Conservation (phyloP, 2,113 vertebrate species). For the Cyprinodon tularosa region DNA sequence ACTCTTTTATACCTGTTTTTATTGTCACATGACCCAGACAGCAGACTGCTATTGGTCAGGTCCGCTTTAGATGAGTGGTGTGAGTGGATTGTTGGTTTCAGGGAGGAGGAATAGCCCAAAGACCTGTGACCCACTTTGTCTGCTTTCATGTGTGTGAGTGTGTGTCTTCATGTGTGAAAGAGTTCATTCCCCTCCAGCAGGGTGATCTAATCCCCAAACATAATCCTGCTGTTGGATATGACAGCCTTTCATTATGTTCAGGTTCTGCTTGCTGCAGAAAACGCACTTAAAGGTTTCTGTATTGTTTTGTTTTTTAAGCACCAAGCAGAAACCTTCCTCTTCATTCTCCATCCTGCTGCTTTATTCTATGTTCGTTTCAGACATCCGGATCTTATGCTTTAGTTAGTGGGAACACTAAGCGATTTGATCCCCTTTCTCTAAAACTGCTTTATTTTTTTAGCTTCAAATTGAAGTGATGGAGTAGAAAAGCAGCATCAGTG, state of each 20-base stretch:
- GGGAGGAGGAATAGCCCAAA: constrained; percentile 31
- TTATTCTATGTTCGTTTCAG: background rate
- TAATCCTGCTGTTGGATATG: constrained; percentile 69
- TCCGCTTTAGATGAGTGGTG: constrained; percentile 45
- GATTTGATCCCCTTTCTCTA: constrained; percentile 16
- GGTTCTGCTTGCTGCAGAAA: constrained; percentile 30
- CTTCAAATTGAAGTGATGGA: background rate
- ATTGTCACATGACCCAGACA: constrained; percentile 69
- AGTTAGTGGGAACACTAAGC: background rate
- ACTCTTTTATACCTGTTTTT: constrained; percentile 71
- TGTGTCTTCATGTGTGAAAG: constrained; percentile 36
- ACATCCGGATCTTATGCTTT: background rate
- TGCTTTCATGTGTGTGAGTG: constrained; percentile 33
- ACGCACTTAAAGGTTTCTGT: background rate
- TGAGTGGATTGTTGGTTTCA: constrained; percentile 55
- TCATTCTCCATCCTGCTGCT: background rate
- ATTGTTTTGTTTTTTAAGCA: too few relatives aligned
- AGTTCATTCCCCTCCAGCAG: constrained; percentile 49
- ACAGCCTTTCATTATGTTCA: constrained; percentile 68
- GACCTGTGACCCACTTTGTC: constrained; percentile 74
- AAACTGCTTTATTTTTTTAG: background rate
- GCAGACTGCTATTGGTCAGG: constrained; percentile 55
- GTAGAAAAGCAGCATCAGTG: too few relatives aligned
- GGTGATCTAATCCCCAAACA: constrained; percentile 67
- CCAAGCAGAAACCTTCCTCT: background rate